These are phyloP conservation scores for Netta rufina DNA, from an alignment of 2,797 vertebrate species.

Conservation along the genomic window DNA sequence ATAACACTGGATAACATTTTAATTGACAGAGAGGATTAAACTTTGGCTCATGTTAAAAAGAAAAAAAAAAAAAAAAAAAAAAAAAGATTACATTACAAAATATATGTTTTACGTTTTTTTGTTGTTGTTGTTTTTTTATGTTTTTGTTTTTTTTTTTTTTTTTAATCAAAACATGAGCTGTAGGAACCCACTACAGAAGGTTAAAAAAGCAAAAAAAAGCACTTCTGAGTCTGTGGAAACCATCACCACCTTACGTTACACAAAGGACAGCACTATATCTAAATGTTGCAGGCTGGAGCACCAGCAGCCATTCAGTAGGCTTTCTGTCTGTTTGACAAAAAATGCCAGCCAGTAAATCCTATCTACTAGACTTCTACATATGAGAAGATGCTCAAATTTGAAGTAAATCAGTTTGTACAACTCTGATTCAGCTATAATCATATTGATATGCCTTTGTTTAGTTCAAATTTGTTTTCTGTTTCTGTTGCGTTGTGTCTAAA, in stretches of 20 bases:
- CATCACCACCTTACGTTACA: background rate
- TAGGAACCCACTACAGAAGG: background rate
- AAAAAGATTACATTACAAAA: background rate
- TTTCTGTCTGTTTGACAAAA: background rate
- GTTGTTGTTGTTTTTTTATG: no score
- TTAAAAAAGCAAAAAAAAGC: background rate
- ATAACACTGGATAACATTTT: background rate
- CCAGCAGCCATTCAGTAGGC: background rate
- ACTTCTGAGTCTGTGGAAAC: background rate
- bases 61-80: no score
- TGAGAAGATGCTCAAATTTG: background rate
- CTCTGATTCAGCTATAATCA: background rate
- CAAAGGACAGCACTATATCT: background rate
- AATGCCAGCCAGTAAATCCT: background rate
- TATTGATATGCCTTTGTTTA: background rate
- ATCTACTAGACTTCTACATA: background rate
- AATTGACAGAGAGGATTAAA: background rate
- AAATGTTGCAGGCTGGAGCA: background rate
- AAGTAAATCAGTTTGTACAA: background rate
- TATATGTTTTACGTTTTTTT: no score
- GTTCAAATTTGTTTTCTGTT: constrained; percentile 5
- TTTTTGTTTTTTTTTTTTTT: no score
- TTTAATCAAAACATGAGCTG: background rate
- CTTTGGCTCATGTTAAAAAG: background rate
- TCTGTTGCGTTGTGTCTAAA: background rate